Base-by-base conservation (phyloP, 2,888 invertebrate species). In the Vanessa cardui region DNA sequence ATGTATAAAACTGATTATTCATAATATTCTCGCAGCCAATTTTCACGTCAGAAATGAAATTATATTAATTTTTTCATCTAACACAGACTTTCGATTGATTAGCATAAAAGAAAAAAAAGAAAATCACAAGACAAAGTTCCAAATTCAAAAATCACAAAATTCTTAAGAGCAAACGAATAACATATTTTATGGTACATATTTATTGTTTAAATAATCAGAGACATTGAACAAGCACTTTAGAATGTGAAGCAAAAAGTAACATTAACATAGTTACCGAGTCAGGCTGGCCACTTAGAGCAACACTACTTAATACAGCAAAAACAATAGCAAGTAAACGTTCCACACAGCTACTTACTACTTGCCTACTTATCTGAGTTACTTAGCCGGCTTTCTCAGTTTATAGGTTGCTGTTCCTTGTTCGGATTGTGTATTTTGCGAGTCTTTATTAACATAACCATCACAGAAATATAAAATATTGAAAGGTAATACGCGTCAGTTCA, bases 301-400 rank as follows among this genome's bases (percentile, higher is more conserved):
- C 79, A 83, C 79, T 83, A 77, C 81, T 85, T 83, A 84, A 85
- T 84, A 78, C 84, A 81, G 83, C 82, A 85, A 87, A 88, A 88
- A 86, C 86, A 85, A 87, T 83, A 80, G 82, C 80, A 61, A 84
- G 82, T 81, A 83, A 76, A 76, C 72, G 80, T 80, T 79, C 74
- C 73, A 68, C 58, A 65, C 63, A 33, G 62, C 66, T 64, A 70
- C 70, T 78, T 80, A 76, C 77, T 83, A 77, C 72, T 74, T 65
- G 73, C 71, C 72, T 77, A 76, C 76, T 78, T 78, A 78, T 73
- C 76, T 75, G 62, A 70, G 73, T 68, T 74, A 72, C 70, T 74
- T 72, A 73, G 73, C 71, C 64, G 64, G 75, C 73, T 72, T 73
- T 71, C 72, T 67, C 60, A 45, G 70, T 68, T 71, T 71, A 66